Evolutionary conservation across 2,888 invertebrate genomes (phyloP), one percentile per base, ranked within the genome.

Genomic region (Aphrophora alni): DNA sequence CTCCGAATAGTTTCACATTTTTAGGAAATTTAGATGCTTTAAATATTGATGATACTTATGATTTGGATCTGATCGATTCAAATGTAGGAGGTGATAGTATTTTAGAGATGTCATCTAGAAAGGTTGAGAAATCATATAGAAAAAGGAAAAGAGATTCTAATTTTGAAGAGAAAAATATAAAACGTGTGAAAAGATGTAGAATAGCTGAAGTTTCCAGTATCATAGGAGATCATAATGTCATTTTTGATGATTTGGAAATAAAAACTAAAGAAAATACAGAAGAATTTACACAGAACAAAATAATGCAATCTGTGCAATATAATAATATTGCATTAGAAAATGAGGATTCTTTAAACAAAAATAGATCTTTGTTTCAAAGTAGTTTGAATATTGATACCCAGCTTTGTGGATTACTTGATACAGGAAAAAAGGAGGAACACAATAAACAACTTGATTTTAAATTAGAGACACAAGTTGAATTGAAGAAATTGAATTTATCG

Each of bases 61-160:
- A 59, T 10, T 3, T 5, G 10, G 14, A 59, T 21, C 21, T 38
- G 25, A 82, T 85, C 28, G 85, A 85, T 81, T 82, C 83, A 8
- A 85, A 85, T 82, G 76, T 81, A 72, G 85, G 85, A 21, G 85
- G 85, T 12, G 85, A 85, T 44, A 84, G 84, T 81, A 75, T 85
- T 38, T 75, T 85, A 38, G 84, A 85, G 74, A 78, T 81, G 76
- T 84, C 84, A 14, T 78, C 78, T 14, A 59, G 59, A 3, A 21
- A 3, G 5, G 59, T 59, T n/a, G 21, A 59, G 10, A 59, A n/a
- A 21, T 59, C 21, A 59, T 21, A 21, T 7, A 59, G 21, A 21
- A 59, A 59, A 21, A n/a, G 59, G 10, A 59, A 59, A 59, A 59
- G 59, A 59, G 21, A 59, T 21, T 59, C 59, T 59, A 59, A 21